A percentile compares a stretch with the other conserved stretches of the same genome.
Conservation (phyloP, 35 echinoderm and acorn worm genomes). For the Chiridota heheva region DNA sequence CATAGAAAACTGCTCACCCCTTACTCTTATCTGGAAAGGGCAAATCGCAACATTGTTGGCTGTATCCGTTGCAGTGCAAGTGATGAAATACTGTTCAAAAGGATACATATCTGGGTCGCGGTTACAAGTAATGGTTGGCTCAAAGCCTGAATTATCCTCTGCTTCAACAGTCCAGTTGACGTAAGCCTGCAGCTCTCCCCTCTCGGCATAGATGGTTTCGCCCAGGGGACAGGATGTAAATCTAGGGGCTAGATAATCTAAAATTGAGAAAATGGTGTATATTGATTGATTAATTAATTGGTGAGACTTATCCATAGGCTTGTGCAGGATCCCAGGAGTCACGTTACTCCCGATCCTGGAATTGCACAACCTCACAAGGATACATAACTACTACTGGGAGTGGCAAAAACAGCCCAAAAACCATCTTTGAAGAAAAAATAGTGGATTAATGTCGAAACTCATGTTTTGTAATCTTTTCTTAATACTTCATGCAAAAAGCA, state of each 20-base stretch:
- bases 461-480: no score
- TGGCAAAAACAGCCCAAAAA: no score
- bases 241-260: slow-evolving; percentile 38
- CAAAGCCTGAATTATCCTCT: slow-evolving; percentile 33
- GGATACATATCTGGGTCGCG: slow-evolving; percentile 11
- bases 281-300: no score
- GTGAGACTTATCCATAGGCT: no score
- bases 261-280: no score
- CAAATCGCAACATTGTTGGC: slow-evolving; percentile 41
- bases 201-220: slow-evolving; percentile 26
- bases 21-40: slow-evolving; percentile 43
- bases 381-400: no score
- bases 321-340: no score
- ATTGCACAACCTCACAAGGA: no score
- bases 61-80: slow-evolving; percentile 53
- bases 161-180: slow-evolving; percentile 53
- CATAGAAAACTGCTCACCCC: slow-evolving; percentile 31
- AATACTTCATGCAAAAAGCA: no score
- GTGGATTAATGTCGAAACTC: no score
- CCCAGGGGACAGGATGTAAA: slow-evolving; percentile 43
- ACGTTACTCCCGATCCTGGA: no score
- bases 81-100: slow-evolving; percentile 40
- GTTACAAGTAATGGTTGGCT: slow-evolving; percentile 28
- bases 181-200: neutral
- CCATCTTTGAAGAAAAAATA: no score